Evolutionary conservation across 35 echinoderm and acorn worm species (phyloP).

Genomic region (Patiria miniata): DNA sequence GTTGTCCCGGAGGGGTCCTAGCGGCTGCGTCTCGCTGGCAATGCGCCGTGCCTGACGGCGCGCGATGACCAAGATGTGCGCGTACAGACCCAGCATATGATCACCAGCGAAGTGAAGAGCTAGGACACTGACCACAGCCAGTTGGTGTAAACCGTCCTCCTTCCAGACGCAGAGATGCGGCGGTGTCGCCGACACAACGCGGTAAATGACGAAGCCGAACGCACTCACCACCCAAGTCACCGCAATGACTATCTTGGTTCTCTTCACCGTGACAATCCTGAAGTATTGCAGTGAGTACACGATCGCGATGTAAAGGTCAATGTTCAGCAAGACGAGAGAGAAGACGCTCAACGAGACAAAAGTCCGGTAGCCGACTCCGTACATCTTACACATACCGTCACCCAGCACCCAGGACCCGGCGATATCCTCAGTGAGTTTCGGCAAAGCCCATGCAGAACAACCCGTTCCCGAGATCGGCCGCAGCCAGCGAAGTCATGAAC

Average conservation of each 20-base stretch:
- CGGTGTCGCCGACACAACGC: too few relatives aligned
- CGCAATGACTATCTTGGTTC: background rate
- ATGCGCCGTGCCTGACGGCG: background rate
- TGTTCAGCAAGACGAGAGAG: background rate
- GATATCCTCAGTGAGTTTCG: background rate
- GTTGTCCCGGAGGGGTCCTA: background rate
- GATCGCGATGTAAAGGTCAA: constrained; percentile 1
- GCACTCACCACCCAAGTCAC: background rate
- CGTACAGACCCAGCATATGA: background rate
- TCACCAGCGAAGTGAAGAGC: background rate
- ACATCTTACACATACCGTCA: background rate
- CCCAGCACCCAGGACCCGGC: background rate
- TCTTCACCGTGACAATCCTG: background rate
- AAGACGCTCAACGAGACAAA: background rate
- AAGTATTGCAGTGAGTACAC: constrained; percentile 5
- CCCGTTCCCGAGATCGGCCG: background rate
- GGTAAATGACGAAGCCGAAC: background rate
- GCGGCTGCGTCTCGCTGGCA: background rate
- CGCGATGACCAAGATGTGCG: background rate
- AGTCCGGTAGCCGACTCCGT: background rate
- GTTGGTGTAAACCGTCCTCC: background rate
- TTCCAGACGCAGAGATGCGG: background rate
- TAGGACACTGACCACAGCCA: background rate
- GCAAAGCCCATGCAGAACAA: background rate
- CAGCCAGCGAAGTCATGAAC: background rate